Conservation (phyloP, 2,888 invertebrate species). For the Ephialtes manifestator region DNA sequence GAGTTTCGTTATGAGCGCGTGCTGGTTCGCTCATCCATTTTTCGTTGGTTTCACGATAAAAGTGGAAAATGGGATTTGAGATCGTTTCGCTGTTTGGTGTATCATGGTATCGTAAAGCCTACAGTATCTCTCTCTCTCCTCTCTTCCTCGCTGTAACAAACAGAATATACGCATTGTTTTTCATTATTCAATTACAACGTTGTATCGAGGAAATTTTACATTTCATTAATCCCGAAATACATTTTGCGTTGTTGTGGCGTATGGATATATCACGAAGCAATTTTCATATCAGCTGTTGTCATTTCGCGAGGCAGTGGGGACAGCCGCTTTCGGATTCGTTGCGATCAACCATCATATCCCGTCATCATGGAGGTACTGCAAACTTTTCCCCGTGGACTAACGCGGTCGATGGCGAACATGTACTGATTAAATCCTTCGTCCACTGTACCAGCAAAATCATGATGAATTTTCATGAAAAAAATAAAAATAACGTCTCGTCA, state of each 20-base stretch:
- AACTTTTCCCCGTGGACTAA: slow-evolving; percentile 63
- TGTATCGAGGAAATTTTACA: slow-evolving; percentile 63
- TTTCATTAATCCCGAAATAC: slow-evolving; percentile 64
- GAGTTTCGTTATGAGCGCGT: slow-evolving; percentile 6
- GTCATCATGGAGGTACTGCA: slow-evolving; percentile 30
- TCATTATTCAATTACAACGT: slow-evolving; percentile 63
- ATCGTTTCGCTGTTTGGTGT: slow-evolving; percentile 36
- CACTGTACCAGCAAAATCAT: slow-evolving; percentile 41
- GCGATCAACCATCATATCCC: slow-evolving; percentile 44
- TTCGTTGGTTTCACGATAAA: slow-evolving; percentile 60
- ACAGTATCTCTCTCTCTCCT: neutral
- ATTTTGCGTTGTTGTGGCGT: slow-evolving; percentile 45
- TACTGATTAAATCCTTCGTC: slow-evolving; percentile 58
- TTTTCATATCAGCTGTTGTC: slow-evolving; percentile 67
- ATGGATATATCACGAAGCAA: slow-evolving; percentile 54
- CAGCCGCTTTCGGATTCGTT: slow-evolving; percentile 54
- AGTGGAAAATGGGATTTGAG: slow-evolving; percentile 64
- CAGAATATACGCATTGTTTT: slow-evolving; percentile 39
- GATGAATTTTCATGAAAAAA: slow-evolving; percentile 24
- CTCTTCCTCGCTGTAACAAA: neutral
- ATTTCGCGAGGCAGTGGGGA: slow-evolving; percentile 59
- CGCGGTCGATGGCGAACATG: slow-evolving; percentile 52
- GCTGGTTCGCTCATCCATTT: slow-evolving; percentile 54
- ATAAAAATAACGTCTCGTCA: neutral
- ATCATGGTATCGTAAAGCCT: slow-evolving; percentile 13